phyloP scores from a whole-genome alignment of 92 coral and sea anemone genomes.

The Zoanthus sansibaricus region DNA sequence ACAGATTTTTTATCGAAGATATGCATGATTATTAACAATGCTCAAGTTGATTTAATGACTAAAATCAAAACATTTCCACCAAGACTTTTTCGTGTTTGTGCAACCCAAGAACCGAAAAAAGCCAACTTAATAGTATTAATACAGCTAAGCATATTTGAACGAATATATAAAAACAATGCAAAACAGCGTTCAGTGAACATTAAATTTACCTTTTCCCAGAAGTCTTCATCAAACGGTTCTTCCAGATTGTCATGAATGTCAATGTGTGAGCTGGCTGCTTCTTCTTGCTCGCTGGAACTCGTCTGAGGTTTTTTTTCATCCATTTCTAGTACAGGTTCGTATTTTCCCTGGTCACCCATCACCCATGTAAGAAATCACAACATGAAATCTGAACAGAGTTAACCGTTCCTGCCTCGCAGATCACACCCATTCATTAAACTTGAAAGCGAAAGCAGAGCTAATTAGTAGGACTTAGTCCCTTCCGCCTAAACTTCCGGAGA shows the following conservation, averaged over 20 bases:
- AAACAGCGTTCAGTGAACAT: too few relatives aligned
- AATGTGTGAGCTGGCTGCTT: conserved; percentile 46
- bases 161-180: too few relatives aligned
- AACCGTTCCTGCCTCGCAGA: neutral
- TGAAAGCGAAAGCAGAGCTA: neutral
- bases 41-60: too few relatives aligned
- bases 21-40: too few relatives aligned
- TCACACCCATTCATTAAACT: neutral
- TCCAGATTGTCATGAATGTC: conserved; percentile 67
- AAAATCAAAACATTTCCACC: too few relatives aligned
- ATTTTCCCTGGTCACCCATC: conserved; percentile 8
- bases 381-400: neutral
- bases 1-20: too few relatives aligned
- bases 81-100: too few relatives aligned
- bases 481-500: neutral
- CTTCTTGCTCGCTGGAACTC: conserved; percentile 45
- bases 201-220: conserved; percentile 84
- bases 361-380: neutral
- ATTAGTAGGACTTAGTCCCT: conserved; percentile 10
- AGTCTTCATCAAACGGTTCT: conserved; percentile 86
- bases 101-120: too few relatives aligned
- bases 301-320: conserved; percentile 58
- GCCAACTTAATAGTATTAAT: too few relatives aligned
- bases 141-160: too few relatives aligned
- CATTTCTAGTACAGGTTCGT: conserved; percentile 72